phyloP scores from a whole-genome alignment of 2,113 vertebrate genomes.

The Oncorhynchus clarkii region DNA sequence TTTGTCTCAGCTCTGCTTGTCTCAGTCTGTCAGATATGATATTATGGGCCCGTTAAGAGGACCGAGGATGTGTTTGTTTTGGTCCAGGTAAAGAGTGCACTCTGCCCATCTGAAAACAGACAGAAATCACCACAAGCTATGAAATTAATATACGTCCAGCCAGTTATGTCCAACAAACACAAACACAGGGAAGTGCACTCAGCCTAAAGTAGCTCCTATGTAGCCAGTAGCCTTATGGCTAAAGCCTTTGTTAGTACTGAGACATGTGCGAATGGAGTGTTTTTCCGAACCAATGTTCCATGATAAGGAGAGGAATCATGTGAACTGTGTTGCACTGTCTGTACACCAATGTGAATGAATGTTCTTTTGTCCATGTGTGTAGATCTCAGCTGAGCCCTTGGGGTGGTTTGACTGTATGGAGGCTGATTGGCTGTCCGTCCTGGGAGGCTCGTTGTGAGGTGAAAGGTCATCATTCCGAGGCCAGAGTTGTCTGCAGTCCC shows the following conservation, averaged over 20 bases:
- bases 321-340: neutral
- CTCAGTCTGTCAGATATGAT: neutral
- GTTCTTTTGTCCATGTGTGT: conserved; percentile 21
- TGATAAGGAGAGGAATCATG: neutral
- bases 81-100: neutral
- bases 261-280: neutral
- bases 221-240: neutral
- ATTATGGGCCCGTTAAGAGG: neutral
- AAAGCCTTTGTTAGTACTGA: neutral
- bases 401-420: conserved; percentile 33
- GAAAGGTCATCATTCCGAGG: conserved; percentile 38
- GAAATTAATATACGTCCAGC: neutral
- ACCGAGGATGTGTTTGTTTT: conserved; percentile 1
- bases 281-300: neutral
- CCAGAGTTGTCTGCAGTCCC: conserved; percentile 22
- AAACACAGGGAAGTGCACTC: neutral
- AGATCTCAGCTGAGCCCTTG: conserved; percentile 38
- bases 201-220: neutral
- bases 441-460: conserved; percentile 43
- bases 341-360: conserved; percentile 11
- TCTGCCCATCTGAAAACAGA: neutral
- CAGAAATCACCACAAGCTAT: neutral
- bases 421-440: conserved; percentile 37
- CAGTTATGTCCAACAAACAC: neutral
- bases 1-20: neutral